A percentile compares a stretch with the other conserved stretches of the same genome.
Evolutionary conservation across 2,113 vertebrate species (phyloP).

Genomic region (Microcebus murinus): DNA sequence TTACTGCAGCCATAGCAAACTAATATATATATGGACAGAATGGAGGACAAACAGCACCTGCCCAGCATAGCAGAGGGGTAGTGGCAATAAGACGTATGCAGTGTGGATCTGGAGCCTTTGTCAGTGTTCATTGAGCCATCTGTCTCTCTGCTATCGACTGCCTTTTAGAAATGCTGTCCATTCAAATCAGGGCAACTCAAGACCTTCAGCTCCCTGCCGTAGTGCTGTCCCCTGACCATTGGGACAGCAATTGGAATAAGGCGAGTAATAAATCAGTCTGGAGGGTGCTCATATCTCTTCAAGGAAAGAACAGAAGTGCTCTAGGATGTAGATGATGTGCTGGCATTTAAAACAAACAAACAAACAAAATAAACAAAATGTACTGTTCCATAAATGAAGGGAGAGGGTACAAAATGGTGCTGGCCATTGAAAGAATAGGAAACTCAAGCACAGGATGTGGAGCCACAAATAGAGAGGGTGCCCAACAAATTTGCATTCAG

Average conservation of each 20-base stretch:
- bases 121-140: neutral
- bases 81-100: neutral
- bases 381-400: neutral
- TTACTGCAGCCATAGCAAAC: neutral
- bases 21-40: neutral
- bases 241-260: neutral
- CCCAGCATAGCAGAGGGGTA: neutral
- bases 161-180: neutral
- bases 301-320: neutral
- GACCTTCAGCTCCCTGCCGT: neutral
- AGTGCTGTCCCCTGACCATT: neutral
- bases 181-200: neutral
- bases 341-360: neutral
- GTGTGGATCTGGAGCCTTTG: neutral
- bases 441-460: no score
- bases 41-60: neutral
- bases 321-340: neutral
- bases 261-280: neutral
- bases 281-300: neutral
- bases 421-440: neutral
- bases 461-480: neutral
- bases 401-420: neutral
- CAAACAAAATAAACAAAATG: neutral
- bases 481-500: neutral
- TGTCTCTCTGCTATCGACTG: neutral